phyloP scores from a whole-genome alignment of 2,888 invertebrate genomes.

The Pycnomerus fuliginosus region DNA sequence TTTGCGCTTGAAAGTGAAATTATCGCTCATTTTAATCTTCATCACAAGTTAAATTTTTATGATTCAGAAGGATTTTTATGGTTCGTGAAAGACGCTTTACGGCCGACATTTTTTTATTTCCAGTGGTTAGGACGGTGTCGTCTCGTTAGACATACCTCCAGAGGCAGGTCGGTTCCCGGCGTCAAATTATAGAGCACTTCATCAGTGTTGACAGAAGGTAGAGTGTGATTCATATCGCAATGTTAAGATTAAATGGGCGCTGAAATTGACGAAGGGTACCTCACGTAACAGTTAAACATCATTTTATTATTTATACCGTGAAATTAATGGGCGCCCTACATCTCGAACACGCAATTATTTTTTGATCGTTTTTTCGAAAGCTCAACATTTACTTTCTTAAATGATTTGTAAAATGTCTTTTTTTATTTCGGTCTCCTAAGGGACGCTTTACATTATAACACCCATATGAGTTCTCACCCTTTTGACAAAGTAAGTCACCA shows the following conservation, averaged over 20 bases:
- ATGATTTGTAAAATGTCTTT: too few relatives aligned
- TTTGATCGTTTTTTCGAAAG: too few relatives aligned
- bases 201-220: constrained; percentile 45
- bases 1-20: not conserved
- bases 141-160: constrained; percentile 25
- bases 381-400: too few relatives aligned
- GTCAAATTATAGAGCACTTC: constrained; percentile 44
- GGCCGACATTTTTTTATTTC: not conserved
- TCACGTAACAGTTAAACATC: constrained; percentile 1
- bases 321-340: constrained; percentile 12
- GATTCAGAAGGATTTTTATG: not conserved
- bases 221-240: constrained; percentile 42
- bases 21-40: too few relatives aligned
- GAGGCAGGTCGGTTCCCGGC: constrained; percentile 31
- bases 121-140: constrained; percentile 2
- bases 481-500: too few relatives aligned
- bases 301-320: constrained; percentile 17
- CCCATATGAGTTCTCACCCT: too few relatives aligned
- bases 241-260: constrained; percentile 32
- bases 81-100: not conserved
- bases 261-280: constrained; percentile 21
- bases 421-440: too few relatives aligned
- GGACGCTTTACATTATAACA: too few relatives aligned
- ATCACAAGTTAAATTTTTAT: not conserved
- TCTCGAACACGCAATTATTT: constrained; percentile 12